Conservation (phyloP, 2,797 vertebrate species). For the Pelobates cultripes region DNA sequence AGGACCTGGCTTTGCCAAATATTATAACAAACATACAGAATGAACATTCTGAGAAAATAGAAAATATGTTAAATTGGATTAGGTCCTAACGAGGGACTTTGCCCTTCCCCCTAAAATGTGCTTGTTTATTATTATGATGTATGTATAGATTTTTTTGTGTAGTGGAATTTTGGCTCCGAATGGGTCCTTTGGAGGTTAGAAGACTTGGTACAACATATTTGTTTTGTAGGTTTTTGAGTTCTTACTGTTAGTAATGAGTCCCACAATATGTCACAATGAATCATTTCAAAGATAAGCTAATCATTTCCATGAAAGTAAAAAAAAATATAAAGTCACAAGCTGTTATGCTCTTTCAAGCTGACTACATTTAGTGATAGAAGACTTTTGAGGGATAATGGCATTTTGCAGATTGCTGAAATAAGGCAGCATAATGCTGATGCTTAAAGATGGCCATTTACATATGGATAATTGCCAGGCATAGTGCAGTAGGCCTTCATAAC, state of each 20-base stretch:
- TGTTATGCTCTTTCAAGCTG: constrained; percentile 18
- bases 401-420: constrained; percentile 14
- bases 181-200: background rate
- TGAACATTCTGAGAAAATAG: no score
- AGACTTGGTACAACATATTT: background rate
- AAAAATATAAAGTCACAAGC: constrained; percentile 24
- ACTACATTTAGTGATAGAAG: constrained; percentile 21
- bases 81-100: no score
- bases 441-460: constrained; percentile 2
- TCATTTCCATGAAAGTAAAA: constrained; percentile 15
- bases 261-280: constrained; percentile 38
- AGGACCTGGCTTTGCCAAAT: no score
- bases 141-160: no score
- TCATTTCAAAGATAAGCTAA: constrained; percentile 9
- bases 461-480: background rate
- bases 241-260: constrained; percentile 32
- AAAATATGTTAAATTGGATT: no score
- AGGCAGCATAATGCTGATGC: background rate
- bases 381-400: constrained; percentile 8
- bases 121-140: no score
- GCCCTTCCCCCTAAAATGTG: no score
- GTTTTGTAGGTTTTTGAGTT: background rate
- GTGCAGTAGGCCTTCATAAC: background rate
- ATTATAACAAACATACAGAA: no score
- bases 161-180: background rate